phyloP scores from a whole-genome alignment of 2,797 vertebrate genomes.

The Eulemur coronatus region DNA sequence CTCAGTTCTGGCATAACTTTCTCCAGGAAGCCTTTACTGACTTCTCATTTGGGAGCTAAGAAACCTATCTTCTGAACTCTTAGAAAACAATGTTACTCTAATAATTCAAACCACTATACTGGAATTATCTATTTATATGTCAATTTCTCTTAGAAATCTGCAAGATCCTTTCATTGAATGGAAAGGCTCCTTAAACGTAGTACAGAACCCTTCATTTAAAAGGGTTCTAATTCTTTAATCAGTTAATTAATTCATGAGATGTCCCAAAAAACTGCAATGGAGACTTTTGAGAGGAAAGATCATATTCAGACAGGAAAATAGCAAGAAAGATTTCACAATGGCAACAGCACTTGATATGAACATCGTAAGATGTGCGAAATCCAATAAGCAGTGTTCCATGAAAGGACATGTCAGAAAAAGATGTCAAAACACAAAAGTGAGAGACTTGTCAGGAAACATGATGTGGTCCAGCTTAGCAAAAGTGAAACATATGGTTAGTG shows the following conservation, averaged over 20 bases:
- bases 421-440: background rate
- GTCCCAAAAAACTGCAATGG: background rate
- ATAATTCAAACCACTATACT: background rate
- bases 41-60: background rate
- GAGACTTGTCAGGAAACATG: background rate
- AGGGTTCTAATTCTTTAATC: background rate
- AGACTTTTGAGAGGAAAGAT: background rate
- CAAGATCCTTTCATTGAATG: background rate
- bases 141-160: background rate
- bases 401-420: slow-evolving; percentile 27
- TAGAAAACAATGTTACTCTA: background rate
- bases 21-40: background rate
- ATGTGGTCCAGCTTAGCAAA: background rate
- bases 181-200: background rate
- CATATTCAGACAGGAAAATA: background rate
- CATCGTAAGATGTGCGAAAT: background rate
- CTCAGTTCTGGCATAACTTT: background rate
- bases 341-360: background rate
- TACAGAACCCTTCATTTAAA: background rate
- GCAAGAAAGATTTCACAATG: background rate
- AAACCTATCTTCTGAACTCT: background rate
- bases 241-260: background rate
- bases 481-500: background rate
- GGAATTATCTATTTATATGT: background rate
- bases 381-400: background rate